Conservation (phyloP, 2,888 invertebrate genomes). For the Mechanitis mazaeus region DNA sequence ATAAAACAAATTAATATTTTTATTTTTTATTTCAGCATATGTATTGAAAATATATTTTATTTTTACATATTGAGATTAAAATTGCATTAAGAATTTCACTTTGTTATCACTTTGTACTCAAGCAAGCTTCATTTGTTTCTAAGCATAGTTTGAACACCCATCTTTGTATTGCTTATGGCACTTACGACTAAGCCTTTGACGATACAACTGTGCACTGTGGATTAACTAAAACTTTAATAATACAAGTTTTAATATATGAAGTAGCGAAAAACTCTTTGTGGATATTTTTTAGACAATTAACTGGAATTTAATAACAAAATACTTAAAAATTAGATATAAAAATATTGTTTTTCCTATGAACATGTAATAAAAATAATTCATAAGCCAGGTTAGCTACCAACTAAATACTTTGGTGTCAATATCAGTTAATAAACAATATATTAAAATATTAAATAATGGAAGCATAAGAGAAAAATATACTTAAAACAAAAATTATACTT, state of each 20-base stretch:
- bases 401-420: constrained; percentile 24
- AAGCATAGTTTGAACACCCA: constrained; percentile 29
- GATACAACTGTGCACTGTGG: too few species aligned
- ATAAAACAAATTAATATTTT: constrained; percentile 11
- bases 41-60: constrained; percentile 64
- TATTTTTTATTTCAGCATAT: constrained; percentile 47
- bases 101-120: constrained; percentile 53
- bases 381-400: constrained; percentile 32
- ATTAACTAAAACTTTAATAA: too few species aligned
- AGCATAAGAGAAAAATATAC: constrained; percentile 7
- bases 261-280: too few species aligned
- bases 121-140: constrained; percentile 45
- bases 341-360: constrained; percentile 2
- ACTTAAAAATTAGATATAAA: constrained; percentile 7
- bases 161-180: constrained; percentile 33
- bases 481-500: constrained; percentile 1
- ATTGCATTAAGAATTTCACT: constrained; percentile 39
- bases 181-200: constrained; percentile 24
- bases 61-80: constrained; percentile 48
- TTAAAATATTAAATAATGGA: constrained; percentile 10
- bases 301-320: too few species aligned
- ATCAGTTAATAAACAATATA: not conserved
- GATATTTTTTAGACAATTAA: too few species aligned
- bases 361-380: constrained; percentile 14
- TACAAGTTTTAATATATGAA: too few species aligned